Conservation (phyloP, 2,113 vertebrate species). For the Phoenicopterus ruber region DNA sequence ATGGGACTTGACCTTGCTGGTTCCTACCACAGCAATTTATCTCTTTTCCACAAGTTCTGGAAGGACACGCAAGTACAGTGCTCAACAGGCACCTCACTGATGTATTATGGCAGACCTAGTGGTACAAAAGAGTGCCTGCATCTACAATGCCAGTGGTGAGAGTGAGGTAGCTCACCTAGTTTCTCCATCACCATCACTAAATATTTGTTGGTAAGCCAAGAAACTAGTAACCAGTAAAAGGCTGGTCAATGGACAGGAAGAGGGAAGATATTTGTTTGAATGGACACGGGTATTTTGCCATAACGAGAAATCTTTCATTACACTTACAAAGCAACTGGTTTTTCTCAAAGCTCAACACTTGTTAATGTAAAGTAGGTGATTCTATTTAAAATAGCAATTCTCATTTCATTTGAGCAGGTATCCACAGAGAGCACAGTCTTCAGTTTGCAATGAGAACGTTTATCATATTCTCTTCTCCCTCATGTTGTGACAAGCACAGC, state of each 20-base stretch:
- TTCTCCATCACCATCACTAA: neutral
- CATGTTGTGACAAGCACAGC: conserved; percentile 43
- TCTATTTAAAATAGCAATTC: conserved; percentile 22
- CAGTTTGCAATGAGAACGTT: neutral
- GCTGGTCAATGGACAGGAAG: neutral
- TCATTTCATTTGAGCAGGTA: neutral
- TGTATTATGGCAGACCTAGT: neutral
- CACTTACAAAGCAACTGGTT: neutral
- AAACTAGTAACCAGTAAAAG: neutral
- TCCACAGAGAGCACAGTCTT: neutral
- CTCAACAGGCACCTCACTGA: neutral
- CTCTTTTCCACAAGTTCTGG: neutral
- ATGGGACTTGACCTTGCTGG: neutral
- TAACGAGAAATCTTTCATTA: neutral
- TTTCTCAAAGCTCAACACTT: neutral
- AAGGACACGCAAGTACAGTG: neutral
- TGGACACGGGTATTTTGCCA: neutral
- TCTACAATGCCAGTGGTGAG: neutral
- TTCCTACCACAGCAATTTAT: neutral
- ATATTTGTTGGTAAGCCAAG: neutral
- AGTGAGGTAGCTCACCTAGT: neutral
- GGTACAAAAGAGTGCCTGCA: neutral
- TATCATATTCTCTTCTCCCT: conserved; percentile 39
- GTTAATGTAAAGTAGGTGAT: neutral
- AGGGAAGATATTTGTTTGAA: neutral